Conservation (phyloP, 2,888 invertebrate species). For the Sphecodes monilicornis region DNA sequence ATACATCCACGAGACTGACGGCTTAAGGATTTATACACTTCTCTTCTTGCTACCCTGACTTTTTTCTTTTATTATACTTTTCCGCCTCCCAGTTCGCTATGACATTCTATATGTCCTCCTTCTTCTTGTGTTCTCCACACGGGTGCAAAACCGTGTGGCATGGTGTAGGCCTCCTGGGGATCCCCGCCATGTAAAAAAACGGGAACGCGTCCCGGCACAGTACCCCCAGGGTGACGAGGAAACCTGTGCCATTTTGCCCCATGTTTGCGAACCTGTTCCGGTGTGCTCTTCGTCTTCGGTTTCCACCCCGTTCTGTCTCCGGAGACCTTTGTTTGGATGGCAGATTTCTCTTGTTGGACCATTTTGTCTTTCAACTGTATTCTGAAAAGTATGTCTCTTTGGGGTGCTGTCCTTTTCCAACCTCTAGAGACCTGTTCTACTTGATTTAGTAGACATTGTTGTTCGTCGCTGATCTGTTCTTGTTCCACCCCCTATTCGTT, state of each 20-base stretch:
- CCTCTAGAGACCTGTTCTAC: neutral
- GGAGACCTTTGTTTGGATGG: neutral
- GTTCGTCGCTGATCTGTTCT: neutral
- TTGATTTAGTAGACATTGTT: neutral
- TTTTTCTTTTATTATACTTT: constrained; percentile 2
- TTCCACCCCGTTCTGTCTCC: neutral
- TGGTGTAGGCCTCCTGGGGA: constrained; percentile 85
- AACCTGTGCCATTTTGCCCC: constrained; percentile 77
- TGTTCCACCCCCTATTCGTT: neutral
- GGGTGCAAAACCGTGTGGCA: constrained; percentile 73
- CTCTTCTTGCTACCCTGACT: constrained; percentile 37
- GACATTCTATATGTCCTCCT: neutral
- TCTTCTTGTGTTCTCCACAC: constrained; percentile 64
- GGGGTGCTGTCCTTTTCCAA: neutral
- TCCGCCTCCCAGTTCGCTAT: neutral
- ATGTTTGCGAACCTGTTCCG: neutral
- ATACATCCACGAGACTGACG: constrained; percentile 64
- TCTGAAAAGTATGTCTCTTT: neutral
- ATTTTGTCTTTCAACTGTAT: neutral
- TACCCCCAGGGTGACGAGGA: constrained; percentile 84
- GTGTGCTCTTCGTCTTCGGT: neutral
- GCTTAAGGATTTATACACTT: constrained; percentile 58
- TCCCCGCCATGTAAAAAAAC: constrained; percentile 84
- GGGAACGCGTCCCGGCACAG: constrained; percentile 84
- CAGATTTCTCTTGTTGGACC: neutral